Percentiles rank a stretch among this genome's conserved stretches.
Evolutionary conservation across 2,888 invertebrate species (phyloP).

Genomic region (Herminia tarsipennalis): DNA sequence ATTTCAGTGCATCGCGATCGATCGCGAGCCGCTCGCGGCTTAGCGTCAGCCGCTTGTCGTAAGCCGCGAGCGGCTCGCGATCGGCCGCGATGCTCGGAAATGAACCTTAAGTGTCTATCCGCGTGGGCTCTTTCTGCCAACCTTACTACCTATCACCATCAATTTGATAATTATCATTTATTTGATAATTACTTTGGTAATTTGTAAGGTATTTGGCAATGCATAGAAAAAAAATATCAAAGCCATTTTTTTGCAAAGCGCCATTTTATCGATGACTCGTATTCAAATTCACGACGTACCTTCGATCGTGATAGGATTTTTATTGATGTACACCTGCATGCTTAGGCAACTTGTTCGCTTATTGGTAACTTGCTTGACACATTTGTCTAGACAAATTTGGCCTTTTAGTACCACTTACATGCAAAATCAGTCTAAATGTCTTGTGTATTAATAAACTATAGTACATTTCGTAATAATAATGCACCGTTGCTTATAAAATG

Average conservation of each 20-base stretch:
- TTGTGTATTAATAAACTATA: constrained; percentile 20
- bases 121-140: too few species aligned
- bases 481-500: constrained; percentile 14
- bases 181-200: too few species aligned
- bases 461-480: constrained; percentile 29
- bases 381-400: constrained; percentile 36
- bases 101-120: too few species aligned
- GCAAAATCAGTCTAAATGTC: constrained; percentile 27
- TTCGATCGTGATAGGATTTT: constrained; percentile 50
- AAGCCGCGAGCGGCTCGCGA: too few species aligned
- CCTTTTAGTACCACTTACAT: constrained; percentile 33
- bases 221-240: too few species aligned
- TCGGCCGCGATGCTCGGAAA: too few species aligned
- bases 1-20: too few species aligned
- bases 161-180: too few species aligned
- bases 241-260: constrained; percentile 13
- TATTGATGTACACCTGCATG: constrained; percentile 44
- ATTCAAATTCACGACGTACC: constrained; percentile 30
- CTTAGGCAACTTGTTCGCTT: constrained; percentile 22
- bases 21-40: too few species aligned
- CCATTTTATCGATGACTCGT: constrained; percentile 41
- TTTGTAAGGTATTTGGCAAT: too few species aligned
- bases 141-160: too few species aligned
- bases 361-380: constrained; percentile 24
- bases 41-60: too few species aligned